Evolutionary conservation across 2,113 vertebrate species (phyloP), one percentile per base, ranked within the genome.

Genomic region (Archocentrus centrarchus): DNA sequence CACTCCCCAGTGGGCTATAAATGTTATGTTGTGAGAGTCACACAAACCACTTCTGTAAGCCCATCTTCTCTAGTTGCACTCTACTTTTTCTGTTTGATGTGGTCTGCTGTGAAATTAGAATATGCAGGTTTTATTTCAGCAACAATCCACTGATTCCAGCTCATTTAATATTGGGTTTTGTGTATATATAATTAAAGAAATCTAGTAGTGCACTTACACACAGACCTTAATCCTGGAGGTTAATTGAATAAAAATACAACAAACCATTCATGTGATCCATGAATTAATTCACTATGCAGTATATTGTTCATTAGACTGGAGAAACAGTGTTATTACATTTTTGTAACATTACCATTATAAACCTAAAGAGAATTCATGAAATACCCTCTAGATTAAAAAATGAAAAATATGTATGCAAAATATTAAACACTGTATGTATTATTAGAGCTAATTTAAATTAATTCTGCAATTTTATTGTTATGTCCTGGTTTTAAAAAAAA

Each of bases 61-160:
- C 3, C 13, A 27, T 57, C 81, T 68, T 84, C 81, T 93, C 63
- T 17, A 13, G 66, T 85, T 88, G 82, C 80, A 73, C 30, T 47
- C 70, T 55, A 76, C 53, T 81, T 63, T 88, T 70, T 86, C 7
- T 53, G 77, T 84, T 89, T 86, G 75, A 88, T 75, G 39, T 62
- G 86, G 68, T 82, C 55, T 24, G 7, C 77, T 93, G 62, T 88
- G 81, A 91, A 92, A 93, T 89, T 80, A 84, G 68, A 84, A 53
- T 22, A 70, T 63, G 15, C 70, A 75, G 32, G n/a, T 91, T 84
- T 86, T 62, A 84, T 89, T 83, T 86, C 75, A 87, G 63, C 59
- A 86, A 77, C 66, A 83, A 64, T 57, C 83, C 55, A 79, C 63
- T 55, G 79, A 82, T 55, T 24, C 14, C 22, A 60, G 66, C 41